phyloP scores from a whole-genome alignment of 1,140 invertebrate genomes.

The Ips typographus region DNA sequence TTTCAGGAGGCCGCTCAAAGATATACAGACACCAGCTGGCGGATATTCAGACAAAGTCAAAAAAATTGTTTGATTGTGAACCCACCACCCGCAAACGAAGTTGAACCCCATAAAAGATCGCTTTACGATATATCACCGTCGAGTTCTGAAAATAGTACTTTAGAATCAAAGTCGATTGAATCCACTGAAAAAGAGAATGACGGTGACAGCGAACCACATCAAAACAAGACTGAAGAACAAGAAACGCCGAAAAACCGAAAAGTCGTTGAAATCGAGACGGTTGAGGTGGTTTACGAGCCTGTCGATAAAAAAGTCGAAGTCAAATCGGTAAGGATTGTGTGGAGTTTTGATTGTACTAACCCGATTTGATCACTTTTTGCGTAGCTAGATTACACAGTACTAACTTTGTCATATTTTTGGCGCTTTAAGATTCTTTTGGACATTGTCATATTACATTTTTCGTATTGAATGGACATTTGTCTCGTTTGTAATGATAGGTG shows the following conservation, averaged over 20 bases:
- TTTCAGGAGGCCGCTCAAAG: constrained; percentile 58
- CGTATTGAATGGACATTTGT: too few species aligned
- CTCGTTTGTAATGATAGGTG: too few species aligned
- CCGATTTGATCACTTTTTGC: constrained; percentile 2
- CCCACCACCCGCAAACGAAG: constrained; percentile 27
- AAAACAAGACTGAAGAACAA: constrained; percentile 5
- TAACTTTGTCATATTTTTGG: background rate
- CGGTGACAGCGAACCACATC: constrained; percentile 6
- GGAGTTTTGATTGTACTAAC: background rate
- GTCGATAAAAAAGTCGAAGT: constrained; percentile 38
- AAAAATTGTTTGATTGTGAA: constrained; percentile 40
- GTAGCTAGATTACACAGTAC: background rate
- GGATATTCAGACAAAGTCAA: constrained; percentile 58
- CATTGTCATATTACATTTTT: too few species aligned
- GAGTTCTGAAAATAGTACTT: constrained; percentile 22
- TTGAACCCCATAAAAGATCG: constrained; percentile 37
- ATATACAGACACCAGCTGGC: constrained; percentile 63
- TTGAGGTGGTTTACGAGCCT: constrained; percentile 41
- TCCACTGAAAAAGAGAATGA: constrained; percentile 13
- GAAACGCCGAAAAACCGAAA: constrained; percentile 8
- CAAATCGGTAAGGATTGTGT: constrained; percentile 40
- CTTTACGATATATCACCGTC: constrained; percentile 31
- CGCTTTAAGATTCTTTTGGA: too few species aligned
- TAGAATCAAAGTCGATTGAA: constrained; percentile 7
- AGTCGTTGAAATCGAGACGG: constrained; percentile 39